phyloP scores from a whole-genome alignment of 2,888 invertebrate species.

The Taenaris catops region DNA sequence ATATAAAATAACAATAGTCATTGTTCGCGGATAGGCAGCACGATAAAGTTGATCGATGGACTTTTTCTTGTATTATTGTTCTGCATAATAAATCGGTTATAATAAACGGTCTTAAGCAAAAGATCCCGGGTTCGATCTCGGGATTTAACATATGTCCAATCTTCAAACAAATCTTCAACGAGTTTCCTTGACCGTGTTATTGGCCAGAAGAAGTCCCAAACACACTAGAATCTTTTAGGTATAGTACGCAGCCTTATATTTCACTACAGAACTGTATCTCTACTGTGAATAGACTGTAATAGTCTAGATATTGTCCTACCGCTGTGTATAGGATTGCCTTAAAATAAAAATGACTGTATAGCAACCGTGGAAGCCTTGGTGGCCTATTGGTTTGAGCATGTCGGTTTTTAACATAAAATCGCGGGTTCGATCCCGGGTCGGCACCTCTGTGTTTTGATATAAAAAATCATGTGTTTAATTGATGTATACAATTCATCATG shows the following conservation, averaged over 20 bases:
- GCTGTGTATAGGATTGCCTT: slow-evolving; percentile 81
- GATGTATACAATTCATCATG: too few species aligned
- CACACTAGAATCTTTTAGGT: slow-evolving; percentile 93
- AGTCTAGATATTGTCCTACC: slow-evolving; percentile 90
- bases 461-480: too few species aligned
- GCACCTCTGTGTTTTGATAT: too few species aligned
- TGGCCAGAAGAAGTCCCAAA: slow-evolving; percentile 89
- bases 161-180: slow-evolving; percentile 88
- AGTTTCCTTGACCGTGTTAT: slow-evolving; percentile 82
- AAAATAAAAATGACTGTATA: slow-evolving; percentile 3
- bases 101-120: too few species aligned
- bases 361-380: too few species aligned
- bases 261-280: slow-evolving; percentile 90
- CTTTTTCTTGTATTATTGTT: too few species aligned
- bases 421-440: too few species aligned
- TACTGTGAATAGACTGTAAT: slow-evolving; percentile 83
- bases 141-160: slow-evolving; percentile 96
- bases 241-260: slow-evolving; percentile 94
- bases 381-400: too few species aligned
- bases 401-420: too few species aligned
- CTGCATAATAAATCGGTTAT: too few species aligned
- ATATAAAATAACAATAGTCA: slow-evolving; percentile 11
- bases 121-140: neutral
- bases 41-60: slow-evolving; percentile 14
- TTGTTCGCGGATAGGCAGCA: slow-evolving; percentile 13